Evolutionary conservation across 2,797 vertebrate species (phyloP).

Genomic region (Pagetopsis macropterus): DNA sequence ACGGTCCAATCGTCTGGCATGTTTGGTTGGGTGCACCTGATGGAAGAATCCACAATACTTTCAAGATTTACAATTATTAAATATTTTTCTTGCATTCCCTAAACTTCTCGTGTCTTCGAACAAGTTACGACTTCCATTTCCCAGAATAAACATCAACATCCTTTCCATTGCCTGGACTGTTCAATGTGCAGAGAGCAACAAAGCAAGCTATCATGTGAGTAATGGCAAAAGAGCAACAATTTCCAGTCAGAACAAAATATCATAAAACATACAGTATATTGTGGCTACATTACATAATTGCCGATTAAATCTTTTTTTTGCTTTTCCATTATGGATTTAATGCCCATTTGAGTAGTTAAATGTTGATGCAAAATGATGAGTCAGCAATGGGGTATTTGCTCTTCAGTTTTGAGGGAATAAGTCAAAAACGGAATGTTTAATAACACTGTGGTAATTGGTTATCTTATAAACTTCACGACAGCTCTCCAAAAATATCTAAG

Average conservation of each 20-base stretch:
- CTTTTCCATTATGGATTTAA: conserved; percentile 25
- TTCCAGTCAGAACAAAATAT: conserved; percentile 29
- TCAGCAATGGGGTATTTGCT: conserved; percentile 1
- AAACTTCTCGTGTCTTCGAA: neutral
- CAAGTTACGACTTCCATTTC: conserved; percentile 8
- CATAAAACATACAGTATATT: conserved; percentile 29
- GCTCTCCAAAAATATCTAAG: neutral
- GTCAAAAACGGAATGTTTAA: neutral
- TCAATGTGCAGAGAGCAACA: conserved; percentile 19
- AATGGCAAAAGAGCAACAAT: conserved; percentile 28
- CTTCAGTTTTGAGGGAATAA: neutral
- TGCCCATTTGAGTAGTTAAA: conserved; percentile 20
- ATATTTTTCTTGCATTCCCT: neutral
- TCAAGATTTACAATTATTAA: neutral
- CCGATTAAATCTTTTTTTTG: conserved; percentile 22
- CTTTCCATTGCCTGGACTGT: conserved; percentile 21
- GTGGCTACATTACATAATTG: conserved; percentile 23
- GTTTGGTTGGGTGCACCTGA: neutral
- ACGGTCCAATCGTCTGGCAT: conserved; percentile 1
- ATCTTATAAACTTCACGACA: neutral
- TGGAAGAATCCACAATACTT: conserved; percentile 7
- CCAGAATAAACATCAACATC: conserved; percentile 30
- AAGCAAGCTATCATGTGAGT: conserved; percentile 11
- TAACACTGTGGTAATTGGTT: neutral
- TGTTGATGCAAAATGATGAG: conserved; percentile 8